Evolutionary conservation across 2,113 vertebrate genomes (phyloP).

Genomic region (Hemicordylus capensis): DNA sequence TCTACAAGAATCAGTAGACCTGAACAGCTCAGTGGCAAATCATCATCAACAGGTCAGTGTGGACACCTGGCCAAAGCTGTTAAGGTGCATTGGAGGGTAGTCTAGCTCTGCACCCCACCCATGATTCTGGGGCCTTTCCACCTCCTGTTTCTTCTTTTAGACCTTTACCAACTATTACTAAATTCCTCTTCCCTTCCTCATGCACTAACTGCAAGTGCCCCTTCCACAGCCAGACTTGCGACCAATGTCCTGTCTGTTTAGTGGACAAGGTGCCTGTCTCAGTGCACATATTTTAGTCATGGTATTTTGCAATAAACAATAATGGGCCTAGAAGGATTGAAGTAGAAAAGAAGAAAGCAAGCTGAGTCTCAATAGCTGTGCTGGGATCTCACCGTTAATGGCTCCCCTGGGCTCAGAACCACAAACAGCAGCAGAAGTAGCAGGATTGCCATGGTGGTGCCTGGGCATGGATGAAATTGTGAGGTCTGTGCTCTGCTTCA

Average conservation of each 20-base stretch:
- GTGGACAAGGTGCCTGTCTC: neutral
- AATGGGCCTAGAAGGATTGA: neutral
- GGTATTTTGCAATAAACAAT: neutral
- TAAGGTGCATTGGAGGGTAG: neutral
- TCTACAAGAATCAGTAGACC: no score
- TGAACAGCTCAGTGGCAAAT: neutral
- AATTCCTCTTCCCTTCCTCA: neutral
- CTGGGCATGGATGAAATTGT: rapidly evolving
- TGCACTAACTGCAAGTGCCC: neutral
- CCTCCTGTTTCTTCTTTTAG: neutral
- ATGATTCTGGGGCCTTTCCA: neutral
- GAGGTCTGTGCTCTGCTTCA: neutral
- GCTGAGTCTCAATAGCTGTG: neutral
- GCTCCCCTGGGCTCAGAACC: constrained; percentile 23
- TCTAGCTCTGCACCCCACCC: neutral
- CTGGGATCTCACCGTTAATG: constrained; percentile 45
- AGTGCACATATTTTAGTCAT: neutral
- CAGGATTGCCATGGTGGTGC: constrained; percentile 47
- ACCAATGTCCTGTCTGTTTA: neutral
- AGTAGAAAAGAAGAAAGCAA: neutral
- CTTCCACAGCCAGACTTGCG: neutral
- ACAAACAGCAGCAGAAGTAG: constrained; percentile 31
- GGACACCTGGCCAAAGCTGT: neutral
- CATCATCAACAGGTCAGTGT: neutral
- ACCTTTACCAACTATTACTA: neutral